Evolutionary conservation across 2,797 vertebrate species (phyloP).

Genomic region (Onychomys torridus): DNA sequence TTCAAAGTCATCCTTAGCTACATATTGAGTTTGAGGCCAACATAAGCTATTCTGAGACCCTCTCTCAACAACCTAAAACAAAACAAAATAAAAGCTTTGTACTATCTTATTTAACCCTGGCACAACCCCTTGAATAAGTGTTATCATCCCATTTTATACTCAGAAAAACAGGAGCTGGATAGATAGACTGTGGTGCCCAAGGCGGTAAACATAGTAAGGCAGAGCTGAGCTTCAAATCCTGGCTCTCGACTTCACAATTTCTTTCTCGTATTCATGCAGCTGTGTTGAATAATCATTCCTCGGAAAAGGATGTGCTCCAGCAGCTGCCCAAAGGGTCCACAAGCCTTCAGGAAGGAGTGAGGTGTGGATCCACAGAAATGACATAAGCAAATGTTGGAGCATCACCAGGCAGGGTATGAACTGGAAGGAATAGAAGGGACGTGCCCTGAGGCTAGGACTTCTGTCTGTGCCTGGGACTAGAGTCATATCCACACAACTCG

Average conservation of each 20-base stretch:
- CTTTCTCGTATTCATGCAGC: background rate
- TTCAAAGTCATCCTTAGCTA: background rate
- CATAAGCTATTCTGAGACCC: background rate
- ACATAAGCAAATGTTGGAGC: background rate
- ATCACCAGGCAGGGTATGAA: background rate
- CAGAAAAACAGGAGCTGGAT: conserved; percentile 19
- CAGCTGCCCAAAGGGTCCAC: background rate
- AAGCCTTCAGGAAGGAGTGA: conserved; percentile 27
- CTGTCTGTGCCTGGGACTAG: background rate
- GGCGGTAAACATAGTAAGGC: background rate
- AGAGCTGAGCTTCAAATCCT: background rate
- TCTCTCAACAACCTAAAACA: background rate
- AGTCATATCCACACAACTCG: background rate
- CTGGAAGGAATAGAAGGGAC: background rate
- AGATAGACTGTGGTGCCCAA: background rate
- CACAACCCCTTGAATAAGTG: background rate
- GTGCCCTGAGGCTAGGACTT: background rate
- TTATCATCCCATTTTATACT: conserved; percentile 13
- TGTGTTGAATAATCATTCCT: background rate
- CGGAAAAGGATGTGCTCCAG: background rate
- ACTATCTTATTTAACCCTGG: background rate
- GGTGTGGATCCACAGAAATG: background rate
- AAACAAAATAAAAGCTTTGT: background rate
- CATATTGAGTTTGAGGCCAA: background rate
- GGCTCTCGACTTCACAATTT: background rate